Evolutionary conservation across 2,888 invertebrate species (phyloP), one percentile per base, ranked within the genome.

Genomic region (Machimus rusticus): DNA sequence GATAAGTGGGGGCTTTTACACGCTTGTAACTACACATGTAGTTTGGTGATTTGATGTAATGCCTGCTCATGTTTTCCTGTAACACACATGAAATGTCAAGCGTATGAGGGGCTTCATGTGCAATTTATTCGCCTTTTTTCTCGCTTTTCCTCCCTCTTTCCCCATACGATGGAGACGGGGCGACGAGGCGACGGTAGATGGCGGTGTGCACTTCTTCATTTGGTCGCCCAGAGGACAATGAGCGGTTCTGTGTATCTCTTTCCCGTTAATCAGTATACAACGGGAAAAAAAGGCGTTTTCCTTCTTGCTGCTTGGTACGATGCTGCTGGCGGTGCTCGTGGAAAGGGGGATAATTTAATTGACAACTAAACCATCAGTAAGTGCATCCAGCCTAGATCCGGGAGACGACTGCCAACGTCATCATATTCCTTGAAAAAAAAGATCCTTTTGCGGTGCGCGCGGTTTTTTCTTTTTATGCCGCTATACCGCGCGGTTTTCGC

Each of bases 11-110:
- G 87, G 87, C 88, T 89, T 89, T 89, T 89, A 88, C 89, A 89
- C 89, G 89, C 89, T 89, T 90, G 90, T 90, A 89, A 88, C 88
- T 89, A 90, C 90, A 90, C 89, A 89, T 90, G 90, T 90, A 89
- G 87, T 89, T 89, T 88, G 87, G 74, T 88, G 89, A 90, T 89
- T 89, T 89, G 88, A 89, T 90, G 89, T 89, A 89, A 89, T 89
- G 89, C 88, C 89, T 89, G 84, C 77, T 88, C 84, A 79, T 84
- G 74, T 87, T 77, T 86, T 84, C 76, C 66, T 84, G 78, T 76
- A 86, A 66, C 87, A 87, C 87, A 87, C 79, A 87, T 43, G 87
- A 87, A 87, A 87, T 87, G 87, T 87, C 87, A 87, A 87, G 28
- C 87, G 79, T 87, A 74, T 46, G 66, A 46, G 82, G 86, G 37